Conservation (phyloP, 2,113 vertebrate species). For the Corvus hawaiiensis region DNA sequence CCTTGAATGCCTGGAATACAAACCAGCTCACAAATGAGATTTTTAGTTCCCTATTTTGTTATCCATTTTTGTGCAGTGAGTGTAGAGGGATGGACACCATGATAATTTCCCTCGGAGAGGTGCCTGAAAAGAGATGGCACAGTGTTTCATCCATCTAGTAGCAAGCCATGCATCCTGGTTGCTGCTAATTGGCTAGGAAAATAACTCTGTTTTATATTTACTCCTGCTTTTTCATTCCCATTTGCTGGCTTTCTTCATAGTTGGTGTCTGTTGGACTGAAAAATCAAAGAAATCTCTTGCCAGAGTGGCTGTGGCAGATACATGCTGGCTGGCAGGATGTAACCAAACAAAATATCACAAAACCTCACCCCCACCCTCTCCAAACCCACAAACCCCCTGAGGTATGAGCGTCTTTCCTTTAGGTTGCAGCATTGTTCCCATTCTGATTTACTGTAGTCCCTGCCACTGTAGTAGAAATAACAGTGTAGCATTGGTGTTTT, state of each 20-base stretch:
- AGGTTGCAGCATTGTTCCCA: neutral
- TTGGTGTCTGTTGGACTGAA: neutral
- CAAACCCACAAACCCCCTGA: neutral
- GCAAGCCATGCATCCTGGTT: neutral
- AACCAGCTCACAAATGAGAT: neutral
- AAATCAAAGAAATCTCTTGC: neutral
- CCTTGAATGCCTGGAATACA: neutral
- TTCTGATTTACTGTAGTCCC: neutral
- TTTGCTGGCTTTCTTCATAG: neutral
- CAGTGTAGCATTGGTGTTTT: neutral
- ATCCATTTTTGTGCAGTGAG: neutral
- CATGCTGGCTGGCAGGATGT: neutral
- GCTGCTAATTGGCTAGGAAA: neutral
- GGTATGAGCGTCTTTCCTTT: neutral
- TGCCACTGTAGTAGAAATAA: neutral
- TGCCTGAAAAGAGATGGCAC: neutral
- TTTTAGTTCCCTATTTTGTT: neutral
- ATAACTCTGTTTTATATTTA: neutral
- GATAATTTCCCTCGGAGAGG: accelerated
- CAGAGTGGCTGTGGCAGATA: neutral
- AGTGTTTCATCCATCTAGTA: neutral
- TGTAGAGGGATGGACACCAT: neutral
- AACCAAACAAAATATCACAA: neutral
- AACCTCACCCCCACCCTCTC: accelerated
- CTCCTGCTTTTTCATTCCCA: accelerated